Percentiles rank a stretch among this genome's conserved stretches.
phyloP scores from a whole-genome alignment of 2,113 vertebrate species.

The Myotis yumanensis region DNA sequence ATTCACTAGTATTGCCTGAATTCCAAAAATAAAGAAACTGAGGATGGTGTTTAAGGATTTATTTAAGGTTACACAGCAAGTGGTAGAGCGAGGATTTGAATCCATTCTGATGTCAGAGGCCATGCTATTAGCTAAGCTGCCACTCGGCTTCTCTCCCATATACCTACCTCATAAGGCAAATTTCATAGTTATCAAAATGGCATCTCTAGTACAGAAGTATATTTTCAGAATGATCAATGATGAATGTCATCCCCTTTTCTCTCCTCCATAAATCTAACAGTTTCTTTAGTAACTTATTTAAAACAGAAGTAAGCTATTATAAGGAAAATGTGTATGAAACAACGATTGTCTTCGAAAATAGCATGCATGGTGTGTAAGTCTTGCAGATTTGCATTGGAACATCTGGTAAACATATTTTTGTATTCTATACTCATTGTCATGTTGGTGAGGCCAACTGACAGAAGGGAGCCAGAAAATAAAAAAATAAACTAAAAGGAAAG shows the following conservation, averaged over 20 bases:
- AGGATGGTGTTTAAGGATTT: background rate
- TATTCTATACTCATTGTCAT: conserved; percentile 26
- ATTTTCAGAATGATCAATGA: conserved; percentile 14
- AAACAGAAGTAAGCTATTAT: background rate
- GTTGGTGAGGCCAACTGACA: background rate
- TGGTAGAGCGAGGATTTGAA: background rate
- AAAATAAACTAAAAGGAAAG: conserved; percentile 45
- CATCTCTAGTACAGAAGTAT: background rate
- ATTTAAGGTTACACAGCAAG: background rate
- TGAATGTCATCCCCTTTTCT: background rate
- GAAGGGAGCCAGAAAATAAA: conserved; percentile 6
- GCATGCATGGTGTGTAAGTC: background rate
- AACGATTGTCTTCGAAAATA: background rate
- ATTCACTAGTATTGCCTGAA: background rate
- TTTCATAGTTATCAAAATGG: background rate
- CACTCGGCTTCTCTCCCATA: background rate
- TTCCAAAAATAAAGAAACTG: background rate
- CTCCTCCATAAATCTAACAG: background rate
- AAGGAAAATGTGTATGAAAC: background rate
- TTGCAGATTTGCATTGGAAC: background rate
- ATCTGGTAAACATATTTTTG: conserved; percentile 42
- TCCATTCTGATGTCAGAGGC: background rate
- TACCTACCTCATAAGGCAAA: background rate
- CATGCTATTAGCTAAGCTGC: background rate
- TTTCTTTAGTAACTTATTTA: conserved; percentile 29